phyloP scores from a whole-genome alignment of 2,113 vertebrate species.

The Gorsachius goisagi region DNA sequence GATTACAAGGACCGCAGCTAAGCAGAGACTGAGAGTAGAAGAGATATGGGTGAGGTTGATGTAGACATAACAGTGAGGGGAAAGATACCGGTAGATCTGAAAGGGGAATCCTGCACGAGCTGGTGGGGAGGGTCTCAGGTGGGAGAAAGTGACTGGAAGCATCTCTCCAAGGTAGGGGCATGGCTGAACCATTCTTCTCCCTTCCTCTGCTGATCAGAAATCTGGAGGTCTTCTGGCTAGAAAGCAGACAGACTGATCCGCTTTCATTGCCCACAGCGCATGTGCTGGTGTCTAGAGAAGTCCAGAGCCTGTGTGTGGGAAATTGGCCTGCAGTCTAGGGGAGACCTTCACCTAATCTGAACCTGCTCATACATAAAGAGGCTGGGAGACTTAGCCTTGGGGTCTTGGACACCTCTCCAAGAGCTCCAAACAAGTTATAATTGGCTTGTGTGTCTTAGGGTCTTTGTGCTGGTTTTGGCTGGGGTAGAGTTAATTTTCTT shows the following conservation, averaged over 20 bases:
- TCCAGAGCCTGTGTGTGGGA: background rate
- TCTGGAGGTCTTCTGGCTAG: background rate
- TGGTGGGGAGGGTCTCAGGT: background rate
- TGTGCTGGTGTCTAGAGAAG: background rate
- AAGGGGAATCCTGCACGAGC: background rate
- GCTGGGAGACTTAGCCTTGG: background rate
- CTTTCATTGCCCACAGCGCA: background rate
- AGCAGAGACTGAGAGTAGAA: background rate
- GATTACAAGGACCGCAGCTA: background rate
- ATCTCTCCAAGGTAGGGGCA: background rate
- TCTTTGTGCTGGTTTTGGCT: background rate
- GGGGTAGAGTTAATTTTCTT: too few species aligned
- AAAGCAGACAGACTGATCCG: background rate
- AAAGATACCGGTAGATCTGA: background rate
- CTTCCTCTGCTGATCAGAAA: background rate
- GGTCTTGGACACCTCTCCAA: background rate
- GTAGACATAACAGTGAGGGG: background rate
- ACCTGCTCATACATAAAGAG: background rate
- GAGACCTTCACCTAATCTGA: background rate
- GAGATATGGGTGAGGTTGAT: background rate
- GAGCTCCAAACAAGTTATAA: background rate
- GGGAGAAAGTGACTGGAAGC: background rate
- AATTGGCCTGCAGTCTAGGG: background rate
- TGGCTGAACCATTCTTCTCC: background rate
- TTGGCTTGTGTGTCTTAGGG: background rate